Percentiles rank a stretch among this genome's conserved stretches.
Conservation (phyloP, 2,888 invertebrate genomes). For the Erannis defoliaria region DNA sequence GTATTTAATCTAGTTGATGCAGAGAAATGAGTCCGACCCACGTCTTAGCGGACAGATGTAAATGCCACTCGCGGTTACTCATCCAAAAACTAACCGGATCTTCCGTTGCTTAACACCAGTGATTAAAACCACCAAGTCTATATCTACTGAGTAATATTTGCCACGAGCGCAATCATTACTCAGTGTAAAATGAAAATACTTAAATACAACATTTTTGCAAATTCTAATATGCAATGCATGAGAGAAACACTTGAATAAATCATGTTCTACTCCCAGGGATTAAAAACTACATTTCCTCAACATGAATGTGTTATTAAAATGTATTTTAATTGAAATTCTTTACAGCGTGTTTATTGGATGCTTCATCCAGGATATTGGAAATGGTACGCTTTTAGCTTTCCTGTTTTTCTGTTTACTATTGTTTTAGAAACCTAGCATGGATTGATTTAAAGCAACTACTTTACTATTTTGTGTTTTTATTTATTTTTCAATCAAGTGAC, state of each 20-base stretch:
- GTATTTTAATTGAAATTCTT: slow-evolving; percentile 27
- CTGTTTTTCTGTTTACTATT: background rate
- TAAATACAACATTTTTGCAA: background rate
- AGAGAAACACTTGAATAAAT: slow-evolving; percentile 5
- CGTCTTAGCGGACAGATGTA: too few species aligned
- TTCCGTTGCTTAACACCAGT: too few species aligned
- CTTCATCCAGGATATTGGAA: background rate
- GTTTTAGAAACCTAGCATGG: background rate
- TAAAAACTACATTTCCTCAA: slow-evolving; percentile 16
- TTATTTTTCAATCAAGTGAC: too few species aligned
- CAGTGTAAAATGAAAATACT: background rate
- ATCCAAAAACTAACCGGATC: too few species aligned
- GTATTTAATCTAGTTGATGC: too few species aligned
- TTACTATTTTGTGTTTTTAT: too few species aligned
- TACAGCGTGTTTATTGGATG: slow-evolving; percentile 19
- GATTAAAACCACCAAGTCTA: too few species aligned
- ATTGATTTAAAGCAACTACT: too few species aligned
- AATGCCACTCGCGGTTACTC: too few species aligned
- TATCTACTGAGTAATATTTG: too few species aligned
- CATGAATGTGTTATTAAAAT: slow-evolving; percentile 4
- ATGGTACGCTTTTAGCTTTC: background rate
- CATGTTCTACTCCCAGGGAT: background rate
- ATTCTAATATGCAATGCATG: slow-evolving; percentile 2
- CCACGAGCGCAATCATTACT: too few species aligned
- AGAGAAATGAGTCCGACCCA: too few species aligned